These are phyloP conservation scores for Drosophila takahashii DNA, from an alignment of 1,140 invertebrate species.

Conservation along the genomic window DNA sequence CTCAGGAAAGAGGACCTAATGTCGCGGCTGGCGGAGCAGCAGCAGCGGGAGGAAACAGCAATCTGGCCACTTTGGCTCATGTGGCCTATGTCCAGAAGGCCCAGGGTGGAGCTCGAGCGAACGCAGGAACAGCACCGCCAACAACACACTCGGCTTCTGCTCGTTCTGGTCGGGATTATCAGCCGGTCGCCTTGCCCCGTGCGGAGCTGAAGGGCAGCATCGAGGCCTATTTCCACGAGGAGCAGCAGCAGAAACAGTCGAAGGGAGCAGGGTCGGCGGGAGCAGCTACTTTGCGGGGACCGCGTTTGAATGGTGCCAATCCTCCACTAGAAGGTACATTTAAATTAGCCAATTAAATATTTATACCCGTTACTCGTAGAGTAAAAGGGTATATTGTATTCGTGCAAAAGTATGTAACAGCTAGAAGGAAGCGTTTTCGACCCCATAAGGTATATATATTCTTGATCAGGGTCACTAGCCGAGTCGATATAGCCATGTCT, in stretches of 20 bases:
- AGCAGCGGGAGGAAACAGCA: conserved; percentile 85
- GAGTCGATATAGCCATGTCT: no score
- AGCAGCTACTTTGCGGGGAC: conserved; percentile 37
- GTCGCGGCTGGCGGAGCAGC: neutral
- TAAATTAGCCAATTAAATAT: no score
- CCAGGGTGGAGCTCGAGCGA: conserved; percentile 22
- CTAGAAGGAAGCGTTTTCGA: no score
- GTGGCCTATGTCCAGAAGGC: conserved; percentile 85
- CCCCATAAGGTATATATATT: no score
- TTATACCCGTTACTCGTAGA: no score
- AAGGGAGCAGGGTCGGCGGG: conserved; percentile 33
- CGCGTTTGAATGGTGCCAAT: conserved; percentile 78
- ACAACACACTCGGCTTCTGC: conserved; percentile 7
- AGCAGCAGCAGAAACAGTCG: conserved; percentile 70
- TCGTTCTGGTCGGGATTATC: conserved; percentile 71
- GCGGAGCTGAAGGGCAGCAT: conserved; percentile 91
- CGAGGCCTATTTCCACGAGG: conserved; percentile 89
- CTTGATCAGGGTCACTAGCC: no score
- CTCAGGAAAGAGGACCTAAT: conserved; percentile 32
- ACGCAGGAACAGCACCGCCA: conserved; percentile 23
- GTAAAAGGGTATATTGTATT: no score
- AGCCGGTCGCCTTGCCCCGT: conserved; percentile 87
- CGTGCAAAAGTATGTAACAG: no score
- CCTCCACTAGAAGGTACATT: conserved; percentile 81
- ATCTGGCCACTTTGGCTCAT: conserved; percentile 87